Conservation (phyloP, 1,140 invertebrate genomes). For the Planococcus citri region DNA sequence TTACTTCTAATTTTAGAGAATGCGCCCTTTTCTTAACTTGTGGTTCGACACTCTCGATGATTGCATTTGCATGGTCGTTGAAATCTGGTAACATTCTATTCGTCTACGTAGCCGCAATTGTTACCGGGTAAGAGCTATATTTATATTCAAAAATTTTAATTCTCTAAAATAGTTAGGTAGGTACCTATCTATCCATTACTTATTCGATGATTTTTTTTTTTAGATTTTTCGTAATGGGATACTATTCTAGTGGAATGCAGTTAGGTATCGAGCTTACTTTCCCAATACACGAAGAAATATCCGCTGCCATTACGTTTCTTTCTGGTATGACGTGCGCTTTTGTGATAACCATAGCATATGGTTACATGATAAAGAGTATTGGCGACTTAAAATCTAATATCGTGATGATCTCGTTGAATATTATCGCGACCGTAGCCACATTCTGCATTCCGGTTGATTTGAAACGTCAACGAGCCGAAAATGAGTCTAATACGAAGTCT, state of each 20-base stretch:
- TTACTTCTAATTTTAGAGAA: background rate
- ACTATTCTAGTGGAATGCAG: too few species aligned
- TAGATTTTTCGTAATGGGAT: too few species aligned
- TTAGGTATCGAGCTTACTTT: too few species aligned
- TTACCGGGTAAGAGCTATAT: background rate
- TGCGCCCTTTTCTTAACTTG: background rate
- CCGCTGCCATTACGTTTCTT: too few species aligned
- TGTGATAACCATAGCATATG: too few species aligned
- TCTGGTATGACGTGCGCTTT: too few species aligned
- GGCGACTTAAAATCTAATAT: too few species aligned
- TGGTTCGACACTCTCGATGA: background rate
- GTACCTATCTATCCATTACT: background rate
- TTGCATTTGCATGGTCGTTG: background rate
- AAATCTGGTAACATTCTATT: background rate
- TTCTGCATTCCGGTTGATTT: background rate
- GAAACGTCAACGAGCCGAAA: background rate
- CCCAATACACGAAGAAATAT: too few species aligned
- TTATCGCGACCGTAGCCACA: background rate
- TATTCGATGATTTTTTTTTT: too few species aligned
- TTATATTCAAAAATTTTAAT: too few species aligned
- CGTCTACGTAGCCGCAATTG: background rate
- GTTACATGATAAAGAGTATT: too few species aligned
- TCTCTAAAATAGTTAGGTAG: background rate
- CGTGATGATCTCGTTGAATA: background rate
- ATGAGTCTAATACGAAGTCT: background rate